A percentile compares a stretch with the other conserved stretches of the same genome.
Conservation (phyloP, 2,888 invertebrate genomes). For the Dioctria rufipes region DNA sequence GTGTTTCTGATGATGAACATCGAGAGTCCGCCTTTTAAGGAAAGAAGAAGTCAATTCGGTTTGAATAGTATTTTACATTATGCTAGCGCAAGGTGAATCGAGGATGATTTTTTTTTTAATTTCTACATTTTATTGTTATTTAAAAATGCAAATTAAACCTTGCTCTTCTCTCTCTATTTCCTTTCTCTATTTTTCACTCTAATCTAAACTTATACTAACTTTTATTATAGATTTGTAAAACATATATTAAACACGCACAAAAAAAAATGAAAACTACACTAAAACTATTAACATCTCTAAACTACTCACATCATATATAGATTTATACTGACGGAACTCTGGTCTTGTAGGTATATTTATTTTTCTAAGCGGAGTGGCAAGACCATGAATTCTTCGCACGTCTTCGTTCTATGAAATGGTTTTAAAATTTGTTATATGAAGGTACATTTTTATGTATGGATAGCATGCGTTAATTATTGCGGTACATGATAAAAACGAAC, state of each 20-base stretch:
- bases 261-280: slow-evolving; percentile 25
- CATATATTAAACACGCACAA: slow-evolving; percentile 18
- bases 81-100: slow-evolving; percentile 23
- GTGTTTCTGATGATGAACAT: slow-evolving; percentile 82
- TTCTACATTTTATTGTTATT: slow-evolving; percentile 9
- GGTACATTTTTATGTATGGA: slow-evolving; percentile 33
- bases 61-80: neutral
- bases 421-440: slow-evolving; percentile 50
- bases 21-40: slow-evolving; percentile 69
- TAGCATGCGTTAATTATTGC: slow-evolving; percentile 37
- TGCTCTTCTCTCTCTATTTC: neutral
- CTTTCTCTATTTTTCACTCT: slow-evolving; percentile 14
- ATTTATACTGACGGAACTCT: slow-evolving; percentile 71
- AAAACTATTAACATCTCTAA: slow-evolving; percentile 58
- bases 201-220: slow-evolving; percentile 10
- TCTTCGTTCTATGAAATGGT: slow-evolving; percentile 70
- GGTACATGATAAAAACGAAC: slow-evolving; percentile 10
- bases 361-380: slow-evolving; percentile 72
- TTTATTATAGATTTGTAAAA: neutral
- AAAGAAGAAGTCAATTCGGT: neutral
- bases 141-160: neutral
- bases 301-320: slow-evolving; percentile 72
- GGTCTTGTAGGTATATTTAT: slow-evolving; percentile 72
- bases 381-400: slow-evolving; percentile 72
- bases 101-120: slow-evolving; percentile 1